A percentile compares a stretch with the other conserved stretches of the same genome.
Evolutionary conservation across 1,140 invertebrate genomes (phyloP).

Genomic region (Argopecten irradians): DNA sequence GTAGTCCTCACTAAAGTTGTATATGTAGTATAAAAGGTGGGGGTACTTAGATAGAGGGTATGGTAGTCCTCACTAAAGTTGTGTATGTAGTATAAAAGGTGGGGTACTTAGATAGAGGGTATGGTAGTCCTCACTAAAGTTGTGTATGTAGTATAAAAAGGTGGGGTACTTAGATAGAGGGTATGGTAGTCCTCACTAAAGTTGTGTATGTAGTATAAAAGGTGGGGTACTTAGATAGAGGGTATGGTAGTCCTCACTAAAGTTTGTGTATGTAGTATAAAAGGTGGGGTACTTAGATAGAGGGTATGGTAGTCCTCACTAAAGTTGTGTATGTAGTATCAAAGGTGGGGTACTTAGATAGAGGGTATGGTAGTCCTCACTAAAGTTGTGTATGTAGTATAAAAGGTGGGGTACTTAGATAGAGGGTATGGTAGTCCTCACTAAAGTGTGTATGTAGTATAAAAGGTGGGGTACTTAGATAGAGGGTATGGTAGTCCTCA

Average conservation of each 20-base stretch:
- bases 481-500: conserved; percentile 78
- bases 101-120: conserved; percentile 81
- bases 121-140: conserved; percentile 78
- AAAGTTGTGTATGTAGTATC: conserved; percentile 80
- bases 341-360: too few relatives aligned
- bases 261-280: conserved; percentile 80
- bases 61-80: conserved; percentile 78
- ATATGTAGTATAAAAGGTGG: too few relatives aligned
- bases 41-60: conserved; percentile 81
- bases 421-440: conserved; percentile 78
- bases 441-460: conserved; percentile 80
- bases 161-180: too few relatives aligned
- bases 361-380: conserved; percentile 79
- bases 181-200: conserved; percentile 78
- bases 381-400: conserved; percentile 79
- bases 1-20: conserved; percentile 77
- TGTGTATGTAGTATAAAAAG: conserved; percentile 81
- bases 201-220: conserved; percentile 80
- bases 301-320: conserved; percentile 78
- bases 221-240: too few relatives aligned
- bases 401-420: too few relatives aligned
- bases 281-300: too few relatives aligned
- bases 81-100: conserved; percentile 81
- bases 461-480: too few relatives aligned
- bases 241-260: conserved; percentile 78